A percentile compares a stretch with the other conserved stretches of the same genome.
phyloP scores from a whole-genome alignment of 2,113 vertebrate genomes.

The Rostratula benghalensis region DNA sequence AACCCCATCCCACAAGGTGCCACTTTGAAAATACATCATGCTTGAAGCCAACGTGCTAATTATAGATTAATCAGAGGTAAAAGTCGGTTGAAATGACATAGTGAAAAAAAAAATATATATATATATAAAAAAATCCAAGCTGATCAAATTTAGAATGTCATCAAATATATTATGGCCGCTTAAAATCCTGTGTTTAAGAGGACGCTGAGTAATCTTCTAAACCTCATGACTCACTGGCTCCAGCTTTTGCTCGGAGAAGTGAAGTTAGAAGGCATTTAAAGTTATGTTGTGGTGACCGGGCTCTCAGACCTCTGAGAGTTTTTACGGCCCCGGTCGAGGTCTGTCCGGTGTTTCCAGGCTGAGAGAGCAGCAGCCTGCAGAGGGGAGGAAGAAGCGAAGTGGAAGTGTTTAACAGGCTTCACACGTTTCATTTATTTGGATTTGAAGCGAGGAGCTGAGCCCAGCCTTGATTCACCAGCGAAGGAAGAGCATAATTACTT shows the following conservation, averaged over 20 bases:
- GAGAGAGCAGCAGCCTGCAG: not conserved
- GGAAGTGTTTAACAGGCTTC: slow-evolving; percentile 39
- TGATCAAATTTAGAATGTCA: not conserved
- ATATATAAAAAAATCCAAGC: not conserved
- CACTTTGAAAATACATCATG: not conserved
- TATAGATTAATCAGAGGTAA: slow-evolving; percentile 31
- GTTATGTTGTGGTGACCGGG: not conserved
- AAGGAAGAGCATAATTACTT: slow-evolving; percentile 45
- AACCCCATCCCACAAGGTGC: slow-evolving; percentile 7
- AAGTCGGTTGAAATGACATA: slow-evolving; percentile 12
- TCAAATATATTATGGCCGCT: not conserved
- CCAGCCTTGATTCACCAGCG: slow-evolving; percentile 4
- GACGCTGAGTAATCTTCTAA: not conserved
- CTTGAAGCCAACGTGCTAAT: slow-evolving; percentile 20
- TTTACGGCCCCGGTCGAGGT: not conserved
- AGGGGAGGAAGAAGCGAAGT: not conserved
- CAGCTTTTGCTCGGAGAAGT: not conserved
- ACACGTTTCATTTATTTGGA: slow-evolving; percentile 20
- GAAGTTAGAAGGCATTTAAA: not conserved
- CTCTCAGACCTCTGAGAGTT: not conserved
- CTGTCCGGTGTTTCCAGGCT: not conserved
- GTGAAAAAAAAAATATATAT: not conserved
- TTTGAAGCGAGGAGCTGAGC: slow-evolving; percentile 18
- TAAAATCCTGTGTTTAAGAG: not conserved
- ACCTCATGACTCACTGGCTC: not conserved